Evolutionary conservation across 2,113 vertebrate species (phyloP), one percentile per base, ranked within the genome.

Genomic region (Centropus bengalensis): DNA sequence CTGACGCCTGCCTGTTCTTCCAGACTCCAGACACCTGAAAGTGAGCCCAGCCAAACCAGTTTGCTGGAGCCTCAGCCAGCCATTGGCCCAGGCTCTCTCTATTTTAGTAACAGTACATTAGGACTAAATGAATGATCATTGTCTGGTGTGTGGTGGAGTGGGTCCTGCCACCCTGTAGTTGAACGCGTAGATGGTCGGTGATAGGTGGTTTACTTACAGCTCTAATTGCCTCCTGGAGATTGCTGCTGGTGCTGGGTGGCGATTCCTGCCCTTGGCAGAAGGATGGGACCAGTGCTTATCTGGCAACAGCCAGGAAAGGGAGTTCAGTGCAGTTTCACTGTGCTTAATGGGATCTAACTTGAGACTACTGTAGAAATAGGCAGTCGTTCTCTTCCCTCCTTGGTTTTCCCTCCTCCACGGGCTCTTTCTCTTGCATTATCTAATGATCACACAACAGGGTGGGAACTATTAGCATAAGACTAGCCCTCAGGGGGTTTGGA

Each of bases 41-140:
- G 76, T 81, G 92, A 93, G 92, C 88, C 94, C 60, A 64, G 83
- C 56, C 52, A 83, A 64, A 96, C 86, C 55, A 1, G 94, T 86
- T 94, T 88, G 86, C 73, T 71, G 77, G 83, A 86, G 36, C 52
- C 67, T 90, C 42, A 18, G 51, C 42, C 59, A 71, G 58, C 69
- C 44, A 2, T 59, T 90, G 76, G 88, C 60, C 68, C 47, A 18
- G 56, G 69, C 40, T 67, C 16, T 79, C 62, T 64, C 75, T 86
- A 24, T 78, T 96, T 94, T 90, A 90, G 94, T 60, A 91, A 64
- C 83, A 92, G 44, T 63, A 38, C 77, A 91, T 94, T 91, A 95
- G 64, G 52, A 67, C 60, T 78, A 60, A 74, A 47, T 42, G 70
- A 33, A 23, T 47, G 82, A 64, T 91, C n/a, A 0, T 24, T 74